These are phyloP conservation scores for Catharus bicknelli DNA, from an alignment of 2,113 vertebrate species.

Conservation along the genomic window DNA sequence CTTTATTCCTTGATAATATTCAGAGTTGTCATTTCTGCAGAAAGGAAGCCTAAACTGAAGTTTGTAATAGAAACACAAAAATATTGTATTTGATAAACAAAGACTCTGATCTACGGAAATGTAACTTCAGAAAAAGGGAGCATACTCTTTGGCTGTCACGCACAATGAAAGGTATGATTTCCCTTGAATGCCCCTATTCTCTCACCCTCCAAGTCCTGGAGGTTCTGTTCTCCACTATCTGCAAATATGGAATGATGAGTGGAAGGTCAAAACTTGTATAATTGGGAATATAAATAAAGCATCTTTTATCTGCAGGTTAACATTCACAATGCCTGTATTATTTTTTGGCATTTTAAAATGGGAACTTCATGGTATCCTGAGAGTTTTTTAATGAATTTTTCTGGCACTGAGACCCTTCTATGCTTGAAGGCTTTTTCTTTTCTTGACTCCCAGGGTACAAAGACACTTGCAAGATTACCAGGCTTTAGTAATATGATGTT, in stretches of 20 bases:
- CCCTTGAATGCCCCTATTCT: not conserved
- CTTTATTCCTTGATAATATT: not conserved
- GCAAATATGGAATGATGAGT: not conserved
- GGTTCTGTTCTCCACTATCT: not conserved
- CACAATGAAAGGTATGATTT: not conserved
- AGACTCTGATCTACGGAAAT: not conserved
- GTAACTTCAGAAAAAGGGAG: not conserved
- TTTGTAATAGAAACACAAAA: not conserved
- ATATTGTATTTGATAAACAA: not conserved
- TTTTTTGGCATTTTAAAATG: slow-evolving; percentile 3
- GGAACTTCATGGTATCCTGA: not conserved
- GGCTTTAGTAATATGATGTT: not conserved
- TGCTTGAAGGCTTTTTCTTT: not conserved
- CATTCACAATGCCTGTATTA: not conserved
- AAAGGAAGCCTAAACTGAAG: not conserved
- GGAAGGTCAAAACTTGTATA: slow-evolving; percentile 11
- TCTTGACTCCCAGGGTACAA: not conserved
- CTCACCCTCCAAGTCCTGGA: not conserved
- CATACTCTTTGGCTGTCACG: not conserved
- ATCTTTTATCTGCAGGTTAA: not conserved
- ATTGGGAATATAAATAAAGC: not conserved
- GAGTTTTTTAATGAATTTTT: not conserved
- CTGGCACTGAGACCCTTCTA: not conserved
- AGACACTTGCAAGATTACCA: not conserved
- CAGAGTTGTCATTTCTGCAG: not conserved